A percentile compares a stretch with the other conserved stretches of the same genome.
Conservation (phyloP, 64 coral and sea anemone genomes). For the Porites lutea region DNA sequence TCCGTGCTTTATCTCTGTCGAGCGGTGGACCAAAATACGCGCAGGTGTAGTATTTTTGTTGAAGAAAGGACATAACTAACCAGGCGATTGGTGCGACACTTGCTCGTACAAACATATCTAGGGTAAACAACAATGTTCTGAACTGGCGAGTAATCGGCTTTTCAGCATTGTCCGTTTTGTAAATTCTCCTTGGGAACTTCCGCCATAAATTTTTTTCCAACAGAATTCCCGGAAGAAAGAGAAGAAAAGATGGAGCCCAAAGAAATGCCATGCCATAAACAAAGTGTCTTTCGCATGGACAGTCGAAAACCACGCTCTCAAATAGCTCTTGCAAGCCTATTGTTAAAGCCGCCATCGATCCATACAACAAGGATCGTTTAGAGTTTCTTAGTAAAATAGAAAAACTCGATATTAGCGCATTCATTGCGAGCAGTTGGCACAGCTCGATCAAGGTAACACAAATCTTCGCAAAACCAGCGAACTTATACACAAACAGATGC, state of each 20-base stretch:
- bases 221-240: conserved; percentile 3
- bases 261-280: conserved; percentile 21
- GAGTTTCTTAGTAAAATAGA: conserved; percentile 6
- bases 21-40: conserved; percentile 22
- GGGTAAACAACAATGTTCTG: background rate
- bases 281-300: conserved; percentile 10
- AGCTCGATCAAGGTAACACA: background rate
- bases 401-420: background rate
- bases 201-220: background rate
- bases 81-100: background rate
- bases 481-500: too few relatives aligned
- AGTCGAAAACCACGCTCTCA: background rate
- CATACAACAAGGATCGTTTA: conserved; percentile 14
- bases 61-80: conserved; percentile 16
- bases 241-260: background rate
- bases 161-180: too few relatives aligned
- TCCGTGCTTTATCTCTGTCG: background rate
- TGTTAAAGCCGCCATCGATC: background rate
- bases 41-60: conserved; percentile 28
- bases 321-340: conserved; percentile 8
- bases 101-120: background rate
- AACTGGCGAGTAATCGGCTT: background rate
- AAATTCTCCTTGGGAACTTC: background rate
- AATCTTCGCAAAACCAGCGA: background rate
- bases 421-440: background rate